A percentile compares a stretch with the other conserved stretches of the same genome.
Evolutionary conservation across 2,888 invertebrate species (phyloP).

Genomic region (Megalurothrips usitatus): DNA sequence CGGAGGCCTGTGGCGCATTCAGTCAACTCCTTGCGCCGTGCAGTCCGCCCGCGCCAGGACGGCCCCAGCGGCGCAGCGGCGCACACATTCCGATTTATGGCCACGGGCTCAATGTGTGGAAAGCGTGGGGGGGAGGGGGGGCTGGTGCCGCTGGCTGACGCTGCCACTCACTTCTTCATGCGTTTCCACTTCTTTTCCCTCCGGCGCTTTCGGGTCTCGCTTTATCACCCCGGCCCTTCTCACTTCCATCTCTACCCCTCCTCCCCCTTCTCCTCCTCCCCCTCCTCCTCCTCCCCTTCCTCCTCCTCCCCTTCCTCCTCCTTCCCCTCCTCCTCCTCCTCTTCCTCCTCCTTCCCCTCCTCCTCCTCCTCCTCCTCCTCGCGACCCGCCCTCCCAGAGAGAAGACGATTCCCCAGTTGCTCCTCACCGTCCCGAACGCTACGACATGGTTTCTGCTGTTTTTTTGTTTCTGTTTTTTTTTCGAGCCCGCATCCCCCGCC

Average conservation of each 20-base stretch:
- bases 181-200: background rate
- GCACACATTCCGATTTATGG: background rate
- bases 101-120: background rate
- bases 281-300: background rate
- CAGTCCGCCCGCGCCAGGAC: too few species aligned
- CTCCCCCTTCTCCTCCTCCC: background rate
- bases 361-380: background rate
- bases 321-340: background rate
- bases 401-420: too few species aligned
- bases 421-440: too few species aligned
- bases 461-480: too few species aligned
- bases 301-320: background rate
- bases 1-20: too few species aligned
- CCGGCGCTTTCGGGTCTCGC: background rate
- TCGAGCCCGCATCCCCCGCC: too few species aligned
- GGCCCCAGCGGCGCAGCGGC: too few species aligned
- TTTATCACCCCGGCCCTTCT: background rate
- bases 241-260: background rate
- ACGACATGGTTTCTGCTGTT: too few species aligned
- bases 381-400: background rate
- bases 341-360: background rate
- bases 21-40: too few species aligned
- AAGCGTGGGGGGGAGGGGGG: background rate
- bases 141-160: too few species aligned
- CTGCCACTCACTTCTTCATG: slow-evolving; percentile 11